Base-by-base conservation (phyloP, 2,113 vertebrate species). In the Platichthys flesus region DNA sequence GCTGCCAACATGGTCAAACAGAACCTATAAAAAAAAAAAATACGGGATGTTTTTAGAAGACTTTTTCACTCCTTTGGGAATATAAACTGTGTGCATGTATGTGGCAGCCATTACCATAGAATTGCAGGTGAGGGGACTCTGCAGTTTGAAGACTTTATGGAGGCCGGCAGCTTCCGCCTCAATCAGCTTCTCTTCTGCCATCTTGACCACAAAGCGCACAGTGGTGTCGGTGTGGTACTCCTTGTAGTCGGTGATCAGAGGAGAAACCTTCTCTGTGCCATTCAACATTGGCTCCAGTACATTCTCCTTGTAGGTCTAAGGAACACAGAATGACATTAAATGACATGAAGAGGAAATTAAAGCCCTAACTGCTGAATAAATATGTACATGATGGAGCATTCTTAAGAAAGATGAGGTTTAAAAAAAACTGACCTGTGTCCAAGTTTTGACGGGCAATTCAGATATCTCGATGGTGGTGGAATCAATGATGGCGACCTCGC, bases 211-310 rank as follows among this genome's bases (percentile, higher is more conserved):
- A 21, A 99, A 99, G 81, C 94, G 97, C 70, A 99, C 98, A 0
- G 97, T 99, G 28, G 96, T 95, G 84, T 99, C 98, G 0, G 98
- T 99, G 92, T 99, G 97, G 82, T 99, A 99, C 23, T 99, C 98
- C 76, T 95, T 97, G 45, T 98, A 99, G 92, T 98, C 98, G 0
- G 94, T 96, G 91, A 99, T 99, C 4, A 99, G 94, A 55, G 97
- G 61, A 0, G 96, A 96, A 2, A 94, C 95, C 93, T 99, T 99
- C 76, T 99, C 98, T 1, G 96, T 96, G 65, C 97, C 98, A 1
- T 96, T 98, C 80, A 99, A 64, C 98, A 99, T 99, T 0, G 95
- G 94, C 87, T 99, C 98, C 89, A 99, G 92, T 62, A 99, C 97
- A 16, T 96, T 96, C 86, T 99, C 98, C 75, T 99, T 99, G 16